These are phyloP conservation scores for Drepana falcataria DNA, from an alignment of 2,888 invertebrate species.

Conservation along the genomic window DNA sequence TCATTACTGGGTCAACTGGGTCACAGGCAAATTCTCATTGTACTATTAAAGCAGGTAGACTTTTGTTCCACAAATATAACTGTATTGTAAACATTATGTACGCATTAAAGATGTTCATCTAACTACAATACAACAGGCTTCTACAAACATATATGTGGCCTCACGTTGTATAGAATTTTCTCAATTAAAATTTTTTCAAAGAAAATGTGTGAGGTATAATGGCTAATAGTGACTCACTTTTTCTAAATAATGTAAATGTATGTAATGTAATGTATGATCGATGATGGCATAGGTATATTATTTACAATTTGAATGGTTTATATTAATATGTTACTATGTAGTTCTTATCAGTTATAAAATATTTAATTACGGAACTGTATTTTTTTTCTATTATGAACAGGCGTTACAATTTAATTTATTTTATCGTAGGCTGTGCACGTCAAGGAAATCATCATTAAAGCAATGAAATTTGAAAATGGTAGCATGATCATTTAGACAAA, in stretches of 20 bases:
- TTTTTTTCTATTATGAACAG: too few species aligned
- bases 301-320: too few species aligned
- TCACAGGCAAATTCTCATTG: not conserved
- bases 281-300: too few species aligned
- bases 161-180: not conserved
- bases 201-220: not conserved
- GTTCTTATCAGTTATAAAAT: too few species aligned
- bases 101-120: not conserved
- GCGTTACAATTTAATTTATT: too few species aligned
- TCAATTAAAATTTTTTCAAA: not conserved
- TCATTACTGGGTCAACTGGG: not conserved
- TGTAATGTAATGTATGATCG: too few species aligned
- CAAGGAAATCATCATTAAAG: too few species aligned
- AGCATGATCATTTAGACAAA: too few species aligned
- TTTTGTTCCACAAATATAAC: constrained; percentile 1
- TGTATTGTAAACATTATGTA: constrained; percentile 1
- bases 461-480: too few species aligned
- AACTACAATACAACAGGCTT: not conserved
- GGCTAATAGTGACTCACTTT: not conserved
- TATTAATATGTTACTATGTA: too few species aligned
- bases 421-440: too few species aligned
- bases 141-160: not conserved
- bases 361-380: too few species aligned
- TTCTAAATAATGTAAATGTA: not conserved
- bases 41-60: not conserved